Conservation (phyloP, 2,888 invertebrate genomes). For the Caenorhabditis drosophilae region DNA sequence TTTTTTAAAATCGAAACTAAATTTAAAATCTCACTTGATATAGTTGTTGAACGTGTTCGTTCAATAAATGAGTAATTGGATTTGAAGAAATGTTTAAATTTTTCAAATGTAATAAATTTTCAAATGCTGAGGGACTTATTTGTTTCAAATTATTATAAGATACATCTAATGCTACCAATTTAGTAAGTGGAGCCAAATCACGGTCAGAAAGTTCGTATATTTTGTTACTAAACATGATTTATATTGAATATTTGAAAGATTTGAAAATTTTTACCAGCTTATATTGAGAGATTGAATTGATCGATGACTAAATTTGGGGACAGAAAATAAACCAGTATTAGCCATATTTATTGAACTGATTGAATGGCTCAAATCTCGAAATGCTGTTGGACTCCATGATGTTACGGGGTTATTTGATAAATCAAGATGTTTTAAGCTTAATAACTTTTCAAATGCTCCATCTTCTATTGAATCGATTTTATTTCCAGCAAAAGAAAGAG, state of each 20-base stretch:
- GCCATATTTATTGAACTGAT: constrained; percentile 63
- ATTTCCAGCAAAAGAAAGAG: constrained; percentile 53
- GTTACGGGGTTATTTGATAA: constrained; percentile 65
- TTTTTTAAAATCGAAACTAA: not conserved
- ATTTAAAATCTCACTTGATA: constrained; percentile 45
- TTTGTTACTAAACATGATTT: no score
- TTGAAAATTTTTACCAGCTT: constrained; percentile 48
- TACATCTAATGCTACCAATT: constrained; percentile 48
- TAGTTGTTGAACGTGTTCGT: constrained; percentile 50
- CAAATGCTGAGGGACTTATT: constrained; percentile 48
- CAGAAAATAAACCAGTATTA: constrained; percentile 63
- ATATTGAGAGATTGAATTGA: constrained; percentile 59
- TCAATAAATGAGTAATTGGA: constrained; percentile 46
- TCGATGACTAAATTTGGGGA: constrained; percentile 59
- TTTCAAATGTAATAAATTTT: constrained; percentile 53
- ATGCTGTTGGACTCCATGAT: constrained; percentile 67
- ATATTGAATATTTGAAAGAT: no score
- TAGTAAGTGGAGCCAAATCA: constrained; percentile 52
- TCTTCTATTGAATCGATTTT: constrained; percentile 63
- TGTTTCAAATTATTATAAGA: constrained; percentile 59
- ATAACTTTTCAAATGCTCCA: constrained; percentile 58
- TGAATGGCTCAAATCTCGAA: constrained; percentile 57
- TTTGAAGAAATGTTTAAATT: constrained; percentile 64
- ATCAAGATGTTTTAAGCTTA: constrained; percentile 57
- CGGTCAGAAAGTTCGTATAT: constrained; percentile 59